A percentile compares a stretch with the other conserved stretches of the same genome.
These are phyloP conservation scores for Napeogenes sylphis DNA, from an alignment of 2,888 invertebrate species.

Conservation along the genomic window DNA sequence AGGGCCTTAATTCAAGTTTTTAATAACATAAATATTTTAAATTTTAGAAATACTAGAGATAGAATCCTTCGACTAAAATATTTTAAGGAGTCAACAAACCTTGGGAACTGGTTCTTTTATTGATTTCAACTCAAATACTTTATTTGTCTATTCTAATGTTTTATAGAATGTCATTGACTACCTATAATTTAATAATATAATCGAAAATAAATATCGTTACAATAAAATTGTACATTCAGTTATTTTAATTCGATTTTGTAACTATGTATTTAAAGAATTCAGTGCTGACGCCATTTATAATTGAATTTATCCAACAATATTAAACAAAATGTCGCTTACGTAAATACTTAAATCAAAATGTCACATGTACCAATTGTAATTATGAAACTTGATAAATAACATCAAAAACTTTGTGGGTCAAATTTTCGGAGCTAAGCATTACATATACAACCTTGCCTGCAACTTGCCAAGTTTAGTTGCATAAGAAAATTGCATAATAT, in stretches of 20 bases:
- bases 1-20: no score
- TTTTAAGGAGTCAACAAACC: conserved; percentile 71
- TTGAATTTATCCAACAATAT: not conserved
- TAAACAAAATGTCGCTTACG: not conserved
- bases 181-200: conserved; percentile 23
- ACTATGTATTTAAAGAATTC: not conserved
- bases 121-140: conserved; percentile 69
- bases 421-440: conserved; percentile 48
- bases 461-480: conserved; percentile 49
- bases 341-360: conserved; percentile 3
- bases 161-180: conserved; percentile 31
- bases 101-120: conserved; percentile 65
- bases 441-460: conserved; percentile 48
- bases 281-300: not conserved
- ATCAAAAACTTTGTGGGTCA: conserved; percentile 58
- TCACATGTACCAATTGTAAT: not conserved
- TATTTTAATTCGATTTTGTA: not conserved
- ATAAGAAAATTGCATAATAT: conserved; percentile 52
- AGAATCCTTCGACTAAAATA: conserved; percentile 52
- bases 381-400: conserved; percentile 32
- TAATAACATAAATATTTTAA: no score
- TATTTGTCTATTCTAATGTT: conserved; percentile 51
- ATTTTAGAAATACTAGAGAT: conserved; percentile 36
- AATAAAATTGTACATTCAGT: no score
- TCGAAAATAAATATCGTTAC: not conserved